Percentiles rank a stretch among this genome's conserved stretches.
Evolutionary conservation across 2,113 vertebrate species (phyloP).

Genomic region (Phylloscopus trochilus): DNA sequence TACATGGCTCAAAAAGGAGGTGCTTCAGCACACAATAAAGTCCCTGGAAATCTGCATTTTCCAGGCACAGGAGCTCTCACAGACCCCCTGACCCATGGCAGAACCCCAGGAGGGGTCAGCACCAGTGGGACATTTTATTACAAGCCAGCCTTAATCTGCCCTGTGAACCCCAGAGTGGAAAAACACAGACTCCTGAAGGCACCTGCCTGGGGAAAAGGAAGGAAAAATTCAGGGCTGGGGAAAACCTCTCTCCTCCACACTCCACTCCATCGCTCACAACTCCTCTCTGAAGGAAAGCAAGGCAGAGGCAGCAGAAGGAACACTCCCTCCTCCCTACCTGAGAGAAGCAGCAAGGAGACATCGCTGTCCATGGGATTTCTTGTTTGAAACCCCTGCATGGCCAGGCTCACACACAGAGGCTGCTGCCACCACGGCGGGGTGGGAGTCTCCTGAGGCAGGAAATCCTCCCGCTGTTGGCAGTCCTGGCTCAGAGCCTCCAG

Average conservation of each 20-base stretch:
- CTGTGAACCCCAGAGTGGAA: not conserved
- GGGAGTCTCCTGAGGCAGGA: not conserved
- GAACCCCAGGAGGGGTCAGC: not conserved
- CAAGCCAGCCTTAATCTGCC: not conserved
- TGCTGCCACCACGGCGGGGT: not conserved
- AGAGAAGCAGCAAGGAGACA: not conserved
- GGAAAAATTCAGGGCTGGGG: not conserved
- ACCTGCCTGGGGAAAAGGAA: not conserved
- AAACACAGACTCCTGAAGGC: not conserved
- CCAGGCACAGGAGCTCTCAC: not conserved
- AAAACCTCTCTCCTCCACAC: not conserved
- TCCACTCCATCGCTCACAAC: not conserved
- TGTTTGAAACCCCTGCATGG: rapidly evolving
- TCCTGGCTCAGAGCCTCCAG: not conserved
- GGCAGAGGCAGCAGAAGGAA: not conserved
- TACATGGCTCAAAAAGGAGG: not conserved
- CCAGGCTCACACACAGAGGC: rapidly evolving
- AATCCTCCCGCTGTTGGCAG: not conserved
- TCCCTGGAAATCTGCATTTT: not conserved
- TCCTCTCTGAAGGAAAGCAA: not conserved
- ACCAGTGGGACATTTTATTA: not conserved
- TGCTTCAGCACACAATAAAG: not conserved
- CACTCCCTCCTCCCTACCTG: not conserved
- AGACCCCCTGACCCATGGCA: not conserved
- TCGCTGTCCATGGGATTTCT: rapidly evolving